Base-by-base conservation (phyloP, 2,113 vertebrate species). In the Oriolus oriolus region DNA sequence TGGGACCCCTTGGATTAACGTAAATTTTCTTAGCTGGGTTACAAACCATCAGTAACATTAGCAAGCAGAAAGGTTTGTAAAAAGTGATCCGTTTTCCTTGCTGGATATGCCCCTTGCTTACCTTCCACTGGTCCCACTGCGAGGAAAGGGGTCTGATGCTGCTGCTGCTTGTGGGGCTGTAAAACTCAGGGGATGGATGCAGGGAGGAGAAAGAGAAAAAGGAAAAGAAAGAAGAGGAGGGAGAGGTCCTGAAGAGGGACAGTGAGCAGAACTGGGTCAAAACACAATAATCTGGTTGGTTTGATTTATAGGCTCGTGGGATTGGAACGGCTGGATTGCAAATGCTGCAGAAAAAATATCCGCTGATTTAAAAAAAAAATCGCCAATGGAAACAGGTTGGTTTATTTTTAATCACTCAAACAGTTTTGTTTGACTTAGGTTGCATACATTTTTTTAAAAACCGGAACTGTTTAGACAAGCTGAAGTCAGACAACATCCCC, bases 291-390 rank as follows among this genome's bases (percentile, higher is more conserved):
- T 76, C 28, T 33, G n/a, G 33, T 27, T 61, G 71, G 63, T 75
- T 57, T 94, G 93, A 83, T 87, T 87, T 79, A 87, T 28, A 87
- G 69, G 71, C 57, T 65, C 1, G 4, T 33, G 54, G 90, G 50
- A 66, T 21, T 93, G 94, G 45, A 89, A 69, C 0, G 22, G 87
- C 57, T 77, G 84, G 82, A 65, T 18, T 59, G 90, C 94, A 91
- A 88, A 83, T 30, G 37, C 91, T 87, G 87, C 93, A 94, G 89
- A 73, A 91, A 96, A 83, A 77, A 77, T 10, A 80, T 11, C 74
- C 0, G 1, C 69, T 28, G 65, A 87, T 82, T 64, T 77, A 0
- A 35, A 65, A 79, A 79, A 78, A 28, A 82, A 73, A 37, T 70
- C 0, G 2, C 56, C 60, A 61, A 13, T 44, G 42, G 50, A 75